phyloP scores from a whole-genome alignment of 2,888 invertebrate genomes.

The Argyresthia albistria region DNA sequence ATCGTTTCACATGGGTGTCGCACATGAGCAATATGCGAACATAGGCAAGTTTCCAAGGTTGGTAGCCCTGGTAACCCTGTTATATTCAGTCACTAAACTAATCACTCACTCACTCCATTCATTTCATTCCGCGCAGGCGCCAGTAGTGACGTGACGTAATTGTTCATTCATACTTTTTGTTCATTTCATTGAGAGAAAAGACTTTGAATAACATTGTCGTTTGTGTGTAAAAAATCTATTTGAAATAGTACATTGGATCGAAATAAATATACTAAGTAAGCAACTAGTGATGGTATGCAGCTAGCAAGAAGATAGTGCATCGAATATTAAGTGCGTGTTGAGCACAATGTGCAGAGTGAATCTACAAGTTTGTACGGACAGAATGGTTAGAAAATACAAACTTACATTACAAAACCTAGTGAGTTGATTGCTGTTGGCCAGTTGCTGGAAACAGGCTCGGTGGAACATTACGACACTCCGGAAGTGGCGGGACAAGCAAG shows the following conservation, averaged over 20 bases:
- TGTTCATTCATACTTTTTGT: constrained; percentile 69
- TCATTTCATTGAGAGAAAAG: constrained; percentile 40
- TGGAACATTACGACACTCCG: constrained; percentile 72
- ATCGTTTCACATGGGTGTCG: too few species aligned
- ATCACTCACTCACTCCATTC: constrained; percentile 1
- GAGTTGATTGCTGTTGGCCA: background rate
- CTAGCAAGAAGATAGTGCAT: too few species aligned
- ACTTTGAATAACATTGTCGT: constrained; percentile 3
- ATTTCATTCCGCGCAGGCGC: constrained; percentile 51
- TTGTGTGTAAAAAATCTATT: background rate
- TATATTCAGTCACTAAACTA: background rate
- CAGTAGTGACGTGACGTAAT: constrained; percentile 67
- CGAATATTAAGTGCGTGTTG: background rate
- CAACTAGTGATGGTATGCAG: too few species aligned
- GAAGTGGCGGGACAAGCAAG: constrained; percentile 62
- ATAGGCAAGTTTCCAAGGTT: background rate
- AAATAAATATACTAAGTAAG: too few species aligned
- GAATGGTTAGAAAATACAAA: background rate
- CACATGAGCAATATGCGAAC: too few species aligned
- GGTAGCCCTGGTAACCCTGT: background rate
- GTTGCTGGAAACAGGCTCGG: constrained; percentile 45
- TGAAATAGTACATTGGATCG: background rate
- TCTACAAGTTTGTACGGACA: background rate
- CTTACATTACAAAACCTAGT: background rate
- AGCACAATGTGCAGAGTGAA: background rate